Evolutionary conservation across 2,797 vertebrate genomes (phyloP), one percentile per base, ranked within the genome.

Genomic region (Peromyscus nudipes): DNA sequence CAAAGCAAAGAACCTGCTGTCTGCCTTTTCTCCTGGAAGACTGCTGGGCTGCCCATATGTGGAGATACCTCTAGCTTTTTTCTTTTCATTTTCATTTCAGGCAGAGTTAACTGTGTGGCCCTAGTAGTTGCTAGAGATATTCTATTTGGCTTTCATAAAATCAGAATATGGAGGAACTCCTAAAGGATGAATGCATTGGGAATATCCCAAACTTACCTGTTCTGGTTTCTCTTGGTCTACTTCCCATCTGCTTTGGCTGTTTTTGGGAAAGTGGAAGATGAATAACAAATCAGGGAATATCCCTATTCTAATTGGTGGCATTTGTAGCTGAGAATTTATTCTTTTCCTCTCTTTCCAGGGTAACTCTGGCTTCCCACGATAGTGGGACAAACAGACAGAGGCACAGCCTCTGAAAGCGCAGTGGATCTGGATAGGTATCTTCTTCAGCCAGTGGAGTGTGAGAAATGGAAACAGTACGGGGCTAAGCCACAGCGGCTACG

Each of bases 81-180:
- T 67, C 62, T 92, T 46, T 27, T 77, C 29, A 85, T 69, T 82
- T 69, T 62, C 14, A n/a, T 77, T 92, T 92, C 23, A 46, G 76
- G 80, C 23, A 82, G 76, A 92, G 76, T 64, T 55, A 62, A 90
- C 29, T 34, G 9, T 46, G 11, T 92, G 75, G 43, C 60, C 40
- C 64, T 46, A 37, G 13, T 71, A 64, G 11, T 29, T 92, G 34
- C 80, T 86, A 71, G 92, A 95, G 23, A 86, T 81, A 92, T n/a
- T 92, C 40, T 81, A 69, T 49, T 69, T 40, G 60, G 57, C 27
- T 96, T 94, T 96, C 60, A 90, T 86, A 94, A 77, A 71, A 96
- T 77, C 90, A 92, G 92, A 90, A 19, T 64, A 82, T 8, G 85
- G 23, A 81, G 79, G 83, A 89, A 84, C 34, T 43, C 46, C 60